Conservation (phyloP, 2,797 vertebrate genomes). For the Poecile montanus region DNA sequence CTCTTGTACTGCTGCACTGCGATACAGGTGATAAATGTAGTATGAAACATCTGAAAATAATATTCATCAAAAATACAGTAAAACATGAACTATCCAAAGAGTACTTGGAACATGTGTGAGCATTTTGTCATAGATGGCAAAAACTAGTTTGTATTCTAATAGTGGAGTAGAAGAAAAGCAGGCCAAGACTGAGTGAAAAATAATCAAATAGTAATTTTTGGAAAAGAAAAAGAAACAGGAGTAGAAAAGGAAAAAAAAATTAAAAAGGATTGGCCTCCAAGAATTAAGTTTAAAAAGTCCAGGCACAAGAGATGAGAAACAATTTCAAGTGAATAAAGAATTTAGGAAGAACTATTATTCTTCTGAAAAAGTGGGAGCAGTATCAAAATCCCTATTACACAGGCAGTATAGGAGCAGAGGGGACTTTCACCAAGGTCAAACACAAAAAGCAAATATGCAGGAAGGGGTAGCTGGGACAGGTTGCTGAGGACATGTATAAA, state of each 20-base stretch:
- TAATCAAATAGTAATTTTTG: background rate
- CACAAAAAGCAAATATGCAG: background rate
- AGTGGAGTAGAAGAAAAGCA: background rate
- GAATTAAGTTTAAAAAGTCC: background rate
- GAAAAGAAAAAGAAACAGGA: background rate
- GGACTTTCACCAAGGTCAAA: background rate
- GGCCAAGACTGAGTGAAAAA: background rate
- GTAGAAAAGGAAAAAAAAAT: background rate
- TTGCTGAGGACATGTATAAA: background rate
- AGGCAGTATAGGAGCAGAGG: background rate
- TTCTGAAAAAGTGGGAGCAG: background rate
- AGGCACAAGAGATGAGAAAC: background rate
- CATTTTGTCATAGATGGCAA: background rate
- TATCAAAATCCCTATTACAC: background rate
- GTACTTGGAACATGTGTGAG: background rate
- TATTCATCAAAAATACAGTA: background rate
- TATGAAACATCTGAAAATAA: background rate
- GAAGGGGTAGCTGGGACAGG: background rate
- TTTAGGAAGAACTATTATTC: background rate
- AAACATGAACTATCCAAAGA: background rate
- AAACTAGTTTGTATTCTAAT: background rate
- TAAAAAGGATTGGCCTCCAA: background rate
- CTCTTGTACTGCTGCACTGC: background rate
- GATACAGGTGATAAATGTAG: background rate
- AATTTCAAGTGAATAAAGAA: background rate